Percentiles rank a stretch among this genome's conserved stretches.
phyloP scores from a whole-genome alignment of 2,113 vertebrate species.

The Pluvianellus socialis region DNA sequence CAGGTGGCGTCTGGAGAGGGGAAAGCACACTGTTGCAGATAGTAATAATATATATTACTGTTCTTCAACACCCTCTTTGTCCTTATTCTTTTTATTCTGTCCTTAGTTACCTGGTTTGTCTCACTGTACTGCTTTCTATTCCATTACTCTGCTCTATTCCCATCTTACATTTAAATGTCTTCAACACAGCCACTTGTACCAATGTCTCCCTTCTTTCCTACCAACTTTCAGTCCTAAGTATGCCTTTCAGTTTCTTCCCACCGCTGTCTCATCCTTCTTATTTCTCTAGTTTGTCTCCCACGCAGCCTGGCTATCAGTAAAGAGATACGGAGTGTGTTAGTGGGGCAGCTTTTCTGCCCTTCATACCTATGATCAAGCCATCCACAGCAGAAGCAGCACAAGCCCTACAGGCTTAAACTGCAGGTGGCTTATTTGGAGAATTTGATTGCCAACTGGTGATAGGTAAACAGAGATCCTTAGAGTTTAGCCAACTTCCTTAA shows the following conservation, averaged over 20 bases:
- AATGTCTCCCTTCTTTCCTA: background rate
- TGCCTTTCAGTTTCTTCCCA: background rate
- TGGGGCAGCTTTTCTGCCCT: background rate
- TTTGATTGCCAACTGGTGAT: background rate
- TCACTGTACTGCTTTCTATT: background rate
- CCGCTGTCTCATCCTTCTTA: background rate
- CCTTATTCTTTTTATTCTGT: background rate
- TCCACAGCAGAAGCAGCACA: background rate
- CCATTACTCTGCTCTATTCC: background rate
- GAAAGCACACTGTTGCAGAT: background rate
- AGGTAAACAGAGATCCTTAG: background rate
- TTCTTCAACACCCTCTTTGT: background rate
- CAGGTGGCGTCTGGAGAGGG: too few species aligned
- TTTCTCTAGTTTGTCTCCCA: background rate
- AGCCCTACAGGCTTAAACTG: background rate
- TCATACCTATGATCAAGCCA: fast-evolving
- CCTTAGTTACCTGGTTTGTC: background rate
- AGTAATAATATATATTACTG: background rate
- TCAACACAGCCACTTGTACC: background rate
- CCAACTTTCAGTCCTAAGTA: background rate
- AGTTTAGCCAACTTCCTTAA: background rate
- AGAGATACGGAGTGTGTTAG: background rate
- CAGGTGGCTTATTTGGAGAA: background rate
- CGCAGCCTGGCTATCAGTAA: background rate
- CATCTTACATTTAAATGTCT: background rate